Evolutionary conservation across 2,888 invertebrate genomes (phyloP).

Genomic region (Microctonus aethiopoides): DNA sequence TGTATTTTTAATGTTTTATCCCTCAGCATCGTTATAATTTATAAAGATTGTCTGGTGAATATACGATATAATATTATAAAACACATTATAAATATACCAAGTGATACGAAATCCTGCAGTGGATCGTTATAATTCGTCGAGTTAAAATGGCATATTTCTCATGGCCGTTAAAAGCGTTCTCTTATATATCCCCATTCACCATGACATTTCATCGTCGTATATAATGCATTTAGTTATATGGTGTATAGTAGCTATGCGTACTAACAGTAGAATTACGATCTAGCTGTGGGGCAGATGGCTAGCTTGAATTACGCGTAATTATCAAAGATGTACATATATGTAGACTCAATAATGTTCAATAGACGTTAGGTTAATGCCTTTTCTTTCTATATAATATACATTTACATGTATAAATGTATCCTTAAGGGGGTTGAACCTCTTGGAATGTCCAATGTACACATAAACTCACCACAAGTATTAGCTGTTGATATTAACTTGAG

Average conservation of each 20-base stretch:
- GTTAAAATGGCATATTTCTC: slow-evolving; percentile 14
- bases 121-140: slow-evolving; percentile 21
- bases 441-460: neutral
- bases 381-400: neutral
- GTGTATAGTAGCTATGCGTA: neutral
- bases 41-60: neutral
- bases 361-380: slow-evolving; percentile 41
- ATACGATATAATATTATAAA: neutral
- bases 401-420: slow-evolving; percentile 2
- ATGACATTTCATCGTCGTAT: slow-evolving; percentile 6
- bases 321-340: slow-evolving; percentile 38
- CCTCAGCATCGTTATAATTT: too few relatives aligned
- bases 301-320: slow-evolving; percentile 48
- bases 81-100: neutral
- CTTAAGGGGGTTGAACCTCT: slow-evolving; percentile 4
- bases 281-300: slow-evolving; percentile 20
- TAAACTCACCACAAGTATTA: neutral
- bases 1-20: slow-evolving; percentile 12
- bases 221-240: neutral
- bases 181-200: neutral
- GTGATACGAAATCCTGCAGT: neutral
- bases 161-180: slow-evolving; percentile 21
- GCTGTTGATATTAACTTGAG: neutral
- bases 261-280: slow-evolving; percentile 23
- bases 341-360: slow-evolving; percentile 43